Evolutionary conservation across 2,113 vertebrate species (phyloP), one percentile per base, ranked within the genome.

Genomic region (Passer domesticus): DNA sequence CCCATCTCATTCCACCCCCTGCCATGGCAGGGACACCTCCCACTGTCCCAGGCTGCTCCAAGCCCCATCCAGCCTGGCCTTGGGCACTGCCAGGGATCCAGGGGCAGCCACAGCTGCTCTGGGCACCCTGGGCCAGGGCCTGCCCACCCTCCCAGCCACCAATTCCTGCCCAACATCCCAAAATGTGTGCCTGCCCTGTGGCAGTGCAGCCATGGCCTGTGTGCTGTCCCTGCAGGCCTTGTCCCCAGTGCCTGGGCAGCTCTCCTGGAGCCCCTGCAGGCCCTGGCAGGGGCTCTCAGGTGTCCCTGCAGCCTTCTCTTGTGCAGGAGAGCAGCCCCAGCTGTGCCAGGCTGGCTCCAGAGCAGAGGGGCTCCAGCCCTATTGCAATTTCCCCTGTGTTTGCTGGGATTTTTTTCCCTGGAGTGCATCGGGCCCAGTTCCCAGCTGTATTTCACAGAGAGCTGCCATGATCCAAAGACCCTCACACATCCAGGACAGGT

Each of bases 1-100:
- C 19, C 10, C 0, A 0, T 7, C 0, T 8, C 35, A 22, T 56
- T 22, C 33, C 33, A n/a, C 1, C 1, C 11, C 11, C 12, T 33
- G 37, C 15, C 37, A 13, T 2, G 3, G 15, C 31, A 64, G 50
- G 43, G 67, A 23, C 50, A 33, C 3, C 10, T 52, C 0, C 23
- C 37, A n/a, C 18, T 15, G 0, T 3, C 6, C 31, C 43, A 73
- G 8, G 59, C 0, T 22, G 43, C 43, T 73, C 20, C 35, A 9
- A 64, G 21, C 22, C 39, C 64, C 0, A 0, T 62, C 64, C 75
- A 63, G 0, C 66, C 50, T 58, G 58, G 25, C 35, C 86, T 13
- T 3, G 20, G 11, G 1, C 35, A 56, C 30, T 87, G 1, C 41
- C 75, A 73, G 43, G 43, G 76, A 66, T 50, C 8, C 67, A 83